Conservation (phyloP, 2,888 invertebrate genomes). For the Dolomedes plantarius region DNA sequence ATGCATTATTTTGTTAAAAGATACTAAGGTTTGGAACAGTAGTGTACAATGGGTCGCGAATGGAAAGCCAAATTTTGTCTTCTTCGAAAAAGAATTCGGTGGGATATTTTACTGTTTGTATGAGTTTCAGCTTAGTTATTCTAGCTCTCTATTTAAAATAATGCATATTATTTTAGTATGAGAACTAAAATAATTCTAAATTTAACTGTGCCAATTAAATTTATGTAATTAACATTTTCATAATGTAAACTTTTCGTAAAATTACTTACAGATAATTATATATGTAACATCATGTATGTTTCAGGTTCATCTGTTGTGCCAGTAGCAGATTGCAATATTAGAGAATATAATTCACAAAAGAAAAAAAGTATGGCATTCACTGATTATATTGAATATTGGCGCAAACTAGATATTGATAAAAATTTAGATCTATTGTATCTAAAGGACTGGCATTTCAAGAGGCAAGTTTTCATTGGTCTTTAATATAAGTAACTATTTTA, state of each 20-base stretch:
- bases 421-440: slow-evolving; percentile 83
- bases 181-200: no score
- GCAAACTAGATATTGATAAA: slow-evolving; percentile 78
- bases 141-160: no score
- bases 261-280: no score
- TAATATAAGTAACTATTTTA: neutral
- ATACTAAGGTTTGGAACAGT: slow-evolving; percentile 58
- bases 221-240: no score
- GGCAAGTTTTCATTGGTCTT: slow-evolving; percentile 72
- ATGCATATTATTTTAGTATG: no score
- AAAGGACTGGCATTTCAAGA: slow-evolving; percentile 92
- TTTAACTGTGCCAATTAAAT: no score
- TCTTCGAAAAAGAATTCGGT: slow-evolving; percentile 64
- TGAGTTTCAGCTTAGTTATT: neutral
- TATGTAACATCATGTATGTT: slow-evolving; percentile 14
- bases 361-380: slow-evolving; percentile 83
- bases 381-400: slow-evolving; percentile 86
- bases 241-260: no score
- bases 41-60: slow-evolving; percentile 53
- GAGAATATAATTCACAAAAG: slow-evolving; percentile 85
- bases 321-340: slow-evolving; percentile 87
- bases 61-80: slow-evolving; percentile 61
- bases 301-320: slow-evolving; percentile 83
- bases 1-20: slow-evolving; percentile 43
- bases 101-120: neutral